Evolutionary conservation across 2,797 vertebrate genomes (phyloP), one percentile per base, ranked within the genome.

Genomic region (Anableps anableps): DNA sequence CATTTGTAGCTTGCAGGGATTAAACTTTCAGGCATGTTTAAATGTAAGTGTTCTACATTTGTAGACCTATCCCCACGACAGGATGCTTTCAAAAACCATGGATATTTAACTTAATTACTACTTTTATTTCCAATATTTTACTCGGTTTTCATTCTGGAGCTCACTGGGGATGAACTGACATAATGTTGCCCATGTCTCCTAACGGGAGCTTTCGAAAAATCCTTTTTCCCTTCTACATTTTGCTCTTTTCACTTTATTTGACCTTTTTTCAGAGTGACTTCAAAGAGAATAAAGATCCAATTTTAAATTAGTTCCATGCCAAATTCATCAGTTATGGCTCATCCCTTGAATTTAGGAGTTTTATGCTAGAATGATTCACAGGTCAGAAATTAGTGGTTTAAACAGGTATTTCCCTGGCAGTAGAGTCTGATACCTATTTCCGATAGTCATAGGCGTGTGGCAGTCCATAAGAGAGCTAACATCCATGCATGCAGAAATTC

Each of bases 41-140:
- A 95, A 93, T 94, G 93, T 93, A 90, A 94, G 89, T 94, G 94
- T 92, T 95, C 90, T 91, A 92, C 85, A 91, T 94, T 93, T 92
- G 86, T 75, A n/a, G 90, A 89, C 89, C 83, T 60, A 83, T 89
- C 85, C 88, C 91, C 90, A 85, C 74, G 85, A 82, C 81, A 76
- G 81, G 80, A 86, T 73, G 89, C 94, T 91, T 92, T 93, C 82
- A 91, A 94, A 93, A 80, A 79, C 77, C 36, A 84, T 78, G 88
- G 91, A 93, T 94, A 92, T 93, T 94, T 92, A 84, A 93, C 87
- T 93, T 95, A 94, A 95, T 95, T 95, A 86, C 86, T 93, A 92
- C 93, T 92, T 92, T 90, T 93, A 92, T 89, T 88, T 82, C 73
- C 76, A 75, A 45, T 83, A 77, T 86, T 90, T 87, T 73, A 64